Evolutionary conservation across 2,888 invertebrate species (phyloP).

Genomic region (Alcis repandata): DNA sequence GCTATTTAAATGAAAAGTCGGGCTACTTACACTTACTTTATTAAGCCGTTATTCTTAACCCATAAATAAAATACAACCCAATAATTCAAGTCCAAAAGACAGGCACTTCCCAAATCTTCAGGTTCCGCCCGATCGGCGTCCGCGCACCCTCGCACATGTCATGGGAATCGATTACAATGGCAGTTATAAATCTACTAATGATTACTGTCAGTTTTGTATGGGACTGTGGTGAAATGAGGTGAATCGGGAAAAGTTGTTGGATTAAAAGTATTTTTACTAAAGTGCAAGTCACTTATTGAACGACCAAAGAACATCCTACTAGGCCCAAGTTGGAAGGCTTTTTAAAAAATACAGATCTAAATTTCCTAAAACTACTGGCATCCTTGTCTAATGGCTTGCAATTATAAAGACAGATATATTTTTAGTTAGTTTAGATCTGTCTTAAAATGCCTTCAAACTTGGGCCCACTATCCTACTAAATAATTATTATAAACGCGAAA

Average conservation of each 20-base stretch:
- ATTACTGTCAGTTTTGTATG: conserved; percentile 47
- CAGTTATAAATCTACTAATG: conserved; percentile 62
- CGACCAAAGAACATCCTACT: too few relatives aligned
- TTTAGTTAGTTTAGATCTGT: too few relatives aligned
- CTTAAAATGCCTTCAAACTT: too few relatives aligned
- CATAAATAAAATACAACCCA: conserved; percentile 17
- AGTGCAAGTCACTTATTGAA: too few relatives aligned
- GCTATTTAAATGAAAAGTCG: too few relatives aligned
- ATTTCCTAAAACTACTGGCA: too few relatives aligned
- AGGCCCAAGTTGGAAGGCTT: too few relatives aligned
- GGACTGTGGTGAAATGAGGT: conserved; percentile 5
- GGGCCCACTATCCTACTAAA: too few relatives aligned
- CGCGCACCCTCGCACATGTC: conserved; percentile 59
- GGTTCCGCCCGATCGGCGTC: conserved; percentile 51
- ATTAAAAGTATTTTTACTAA: neutral
- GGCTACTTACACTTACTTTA: neutral
- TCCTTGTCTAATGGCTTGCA: too few relatives aligned
- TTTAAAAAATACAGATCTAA: too few relatives aligned
- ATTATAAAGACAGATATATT: too few relatives aligned
- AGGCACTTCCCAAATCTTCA: conserved; percentile 44
- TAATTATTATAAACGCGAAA: too few relatives aligned
- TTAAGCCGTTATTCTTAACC: conserved; percentile 7
- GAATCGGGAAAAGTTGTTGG: neutral
- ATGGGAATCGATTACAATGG: conserved; percentile 72
- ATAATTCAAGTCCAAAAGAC: conserved; percentile 41